A percentile compares a stretch with the other conserved stretches of the same genome.
phyloP scores from a whole-genome alignment of 2,888 invertebrate genomes.

The Petrophora chlorosata region DNA sequence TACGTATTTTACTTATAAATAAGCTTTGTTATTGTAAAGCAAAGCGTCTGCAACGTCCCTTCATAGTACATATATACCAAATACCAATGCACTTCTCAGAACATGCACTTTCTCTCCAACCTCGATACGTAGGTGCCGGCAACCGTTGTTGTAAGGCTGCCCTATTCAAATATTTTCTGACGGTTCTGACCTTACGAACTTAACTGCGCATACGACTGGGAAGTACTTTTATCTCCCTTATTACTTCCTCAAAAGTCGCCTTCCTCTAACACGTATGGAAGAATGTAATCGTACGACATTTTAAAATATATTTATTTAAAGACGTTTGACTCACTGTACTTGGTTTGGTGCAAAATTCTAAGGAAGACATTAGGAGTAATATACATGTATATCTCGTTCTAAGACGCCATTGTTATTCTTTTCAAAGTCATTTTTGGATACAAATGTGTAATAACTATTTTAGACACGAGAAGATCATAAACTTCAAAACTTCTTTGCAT shows the following conservation, averaged over 20 bases:
- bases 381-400: constrained; percentile 16
- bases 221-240: constrained; percentile 12
- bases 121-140: not conserved
- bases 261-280: constrained; percentile 4
- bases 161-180: constrained; percentile 30
- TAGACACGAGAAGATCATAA: too few relatives aligned
- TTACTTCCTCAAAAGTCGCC: constrained; percentile 26
- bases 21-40: too few relatives aligned
- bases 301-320: too few relatives aligned
- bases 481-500: too few relatives aligned
- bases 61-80: not conserved
- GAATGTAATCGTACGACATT: not conserved
- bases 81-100: constrained; percentile 19
- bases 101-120: constrained; percentile 27
- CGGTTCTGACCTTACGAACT: too few relatives aligned
- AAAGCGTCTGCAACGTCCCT: not conserved
- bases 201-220: constrained; percentile 27
- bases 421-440: not conserved
- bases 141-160: constrained; percentile 9
- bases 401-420: not conserved
- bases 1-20: too few relatives aligned
- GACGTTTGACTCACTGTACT: too few relatives aligned
- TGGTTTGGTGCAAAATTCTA: constrained; percentile 23
- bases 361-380: constrained; percentile 16
- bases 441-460: too few relatives aligned